Evolutionary conservation across 1,140 invertebrate species (phyloP), one percentile per base, ranked within the genome.

Genomic region (Acyrthosiphon pisum): DNA sequence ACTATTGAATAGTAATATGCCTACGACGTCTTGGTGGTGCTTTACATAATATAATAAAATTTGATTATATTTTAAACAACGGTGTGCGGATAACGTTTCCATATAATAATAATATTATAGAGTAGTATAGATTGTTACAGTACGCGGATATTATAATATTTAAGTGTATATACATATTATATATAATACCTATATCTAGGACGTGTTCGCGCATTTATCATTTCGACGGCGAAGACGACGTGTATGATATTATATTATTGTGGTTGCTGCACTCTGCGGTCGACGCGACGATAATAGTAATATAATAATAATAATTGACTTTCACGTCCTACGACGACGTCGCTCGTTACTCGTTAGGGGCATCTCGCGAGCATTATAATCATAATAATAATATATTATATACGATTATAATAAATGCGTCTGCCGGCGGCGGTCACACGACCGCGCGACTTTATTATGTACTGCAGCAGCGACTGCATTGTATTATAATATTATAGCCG

Each of bases 291-390:
- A 18, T 76, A 76, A 76, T n/a, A 76, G 60, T n/a, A 76, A 76
- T 76, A 76, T 76, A 35, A 68, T 68, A n/a, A 68, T 76, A 76
- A 76, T 76, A 76, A 76, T 76, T 76, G 60, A 76, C 60, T 76
- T 76, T 76, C 60, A 76, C 60, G 60, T 76, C 60, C 60, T 76
- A 76, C 60, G 60, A 68, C 11, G 60, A 6, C 60, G 60, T 0
- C 60, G 30, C 26, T 68, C 30, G 60, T 68, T 68, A 68, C 60
- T n/a, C 60, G 60, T 76, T 76, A 68, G 60, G 60, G n/a, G 14
- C 30, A 76, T 76, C 60, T 76, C 60, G 60, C 60, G 60, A 68
- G 30, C 60, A 60, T 26, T 76, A 76, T n/a, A 68, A 68, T 68
- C 60, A 68, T 68, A 76, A 76, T n/a, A 76, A 76, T 76, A 76